Conservation (phyloP, 2,797 vertebrate genomes). For the Hemibagrus guttatus region DNA sequence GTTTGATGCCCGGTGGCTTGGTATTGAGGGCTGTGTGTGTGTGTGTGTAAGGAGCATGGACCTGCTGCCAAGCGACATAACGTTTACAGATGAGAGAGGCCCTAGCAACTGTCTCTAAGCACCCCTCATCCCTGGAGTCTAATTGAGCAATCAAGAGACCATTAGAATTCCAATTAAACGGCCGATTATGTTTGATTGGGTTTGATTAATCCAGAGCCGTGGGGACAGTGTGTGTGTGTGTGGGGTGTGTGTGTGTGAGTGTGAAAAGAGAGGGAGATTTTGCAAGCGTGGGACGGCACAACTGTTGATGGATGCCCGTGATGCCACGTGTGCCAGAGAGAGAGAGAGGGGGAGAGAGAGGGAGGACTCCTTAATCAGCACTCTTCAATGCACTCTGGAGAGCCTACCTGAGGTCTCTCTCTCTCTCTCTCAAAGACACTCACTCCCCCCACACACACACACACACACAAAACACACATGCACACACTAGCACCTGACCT, state of each 20-base stretch:
- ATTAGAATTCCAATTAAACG: constrained; percentile 50
- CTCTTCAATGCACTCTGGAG: constrained; percentile 39
- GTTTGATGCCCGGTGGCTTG: neutral
- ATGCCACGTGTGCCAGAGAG: neutral
- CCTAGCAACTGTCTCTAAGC: constrained; percentile 49
- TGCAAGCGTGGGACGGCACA: neutral
- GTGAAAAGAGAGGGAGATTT: neutral
- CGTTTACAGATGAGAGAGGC: constrained; percentile 10
- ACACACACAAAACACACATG: constrained; percentile 6
- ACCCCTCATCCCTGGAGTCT: constrained; percentile 37
- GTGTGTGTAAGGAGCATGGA: neutral
- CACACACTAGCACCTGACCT: constrained; percentile 28
- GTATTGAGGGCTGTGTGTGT: neutral
- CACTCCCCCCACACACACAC: neutral
- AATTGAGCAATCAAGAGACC: constrained; percentile 52
- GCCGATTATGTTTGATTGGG: constrained; percentile 50
- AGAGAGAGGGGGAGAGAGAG: neutral
- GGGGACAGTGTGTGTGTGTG: constrained; percentile 20
- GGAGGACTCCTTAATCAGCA: constrained; percentile 31
- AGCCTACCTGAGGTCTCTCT: constrained; percentile 17
- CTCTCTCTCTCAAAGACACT: no score
- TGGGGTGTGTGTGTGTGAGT: neutral
- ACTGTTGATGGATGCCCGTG: neutral
- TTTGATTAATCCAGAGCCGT: constrained; percentile 46
- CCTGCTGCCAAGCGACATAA: constrained; percentile 14